Base-by-base conservation (phyloP, 2,797 vertebrate genomes). In the Taenioides sp. region DNA sequence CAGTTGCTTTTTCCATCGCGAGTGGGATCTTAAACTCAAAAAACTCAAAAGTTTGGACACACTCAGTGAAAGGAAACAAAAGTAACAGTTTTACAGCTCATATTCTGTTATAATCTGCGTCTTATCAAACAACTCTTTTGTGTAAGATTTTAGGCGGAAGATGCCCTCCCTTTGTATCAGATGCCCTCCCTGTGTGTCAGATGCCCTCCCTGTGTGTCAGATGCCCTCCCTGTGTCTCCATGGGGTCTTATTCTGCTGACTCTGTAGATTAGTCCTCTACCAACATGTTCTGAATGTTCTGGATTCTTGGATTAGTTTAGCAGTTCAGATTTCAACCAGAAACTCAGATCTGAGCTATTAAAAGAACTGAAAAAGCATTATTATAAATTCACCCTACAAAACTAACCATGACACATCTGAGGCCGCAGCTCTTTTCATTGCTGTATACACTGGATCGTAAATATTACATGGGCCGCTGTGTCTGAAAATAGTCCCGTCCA, bases 401-500 rank as follows among this genome's bases (percentile, higher is more conserved):
- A 27, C 20, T 27, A 11, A 25, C n/a, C 37, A 25, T 16, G 20
- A 50, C 64, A 49, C 63, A 65, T 40, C n/a, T 5, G 14, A 65
- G 20, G 63, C 47, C 18, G 22, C 18, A 27, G 22, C 40, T 10
- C 63, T 18, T 25, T 49, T 27, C 23, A 10, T 49, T 20, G 40
- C 64, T 65, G 23, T 50, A 18, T 10, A 65, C 64, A 27, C 37
- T 27, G 43, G 64, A 49, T 20, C 17, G 25, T 65, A 50, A 65
- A 65, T 65, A 65, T 65, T 65, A 27, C 43, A 65, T 65, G 43
- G 2, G 22, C 23, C 16, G 43, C 43, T 17, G 23, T 7, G 64
- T 50, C 64, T 65, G 64, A 49, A 65, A 65, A 65, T 65, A 65
- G 64, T 43, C 61, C 20, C n/a, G 60, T 47, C 40, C 63, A 49